These are phyloP conservation scores for Megalops atlanticus DNA, from an alignment of 2,113 vertebrate genomes.

Conservation along the genomic window DNA sequence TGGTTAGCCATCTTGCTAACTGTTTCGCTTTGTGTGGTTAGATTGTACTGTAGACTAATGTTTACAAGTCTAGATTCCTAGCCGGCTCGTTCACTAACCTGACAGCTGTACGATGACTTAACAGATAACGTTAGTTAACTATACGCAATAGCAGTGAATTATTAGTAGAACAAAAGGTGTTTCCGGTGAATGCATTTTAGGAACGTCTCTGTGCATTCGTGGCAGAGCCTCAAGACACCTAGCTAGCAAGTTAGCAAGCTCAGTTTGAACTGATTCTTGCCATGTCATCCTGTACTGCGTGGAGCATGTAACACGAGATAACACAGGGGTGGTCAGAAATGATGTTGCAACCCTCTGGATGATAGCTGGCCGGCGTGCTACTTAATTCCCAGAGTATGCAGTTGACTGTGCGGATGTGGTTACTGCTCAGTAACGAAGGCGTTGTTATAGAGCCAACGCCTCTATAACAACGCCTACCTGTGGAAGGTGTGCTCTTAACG, in stretches of 20 bases:
- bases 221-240: neutral
- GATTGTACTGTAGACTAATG: too few relatives aligned
- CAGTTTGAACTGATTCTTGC: neutral
- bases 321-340: neutral
- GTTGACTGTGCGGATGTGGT: neutral
- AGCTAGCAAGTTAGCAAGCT: neutral
- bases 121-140: too few relatives aligned
- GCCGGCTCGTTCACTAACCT: neutral
- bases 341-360: neutral
- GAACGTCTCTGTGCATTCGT: too few relatives aligned
- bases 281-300: neutral
- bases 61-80: too few relatives aligned
- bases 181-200: too few relatives aligned
- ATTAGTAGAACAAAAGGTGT: too few relatives aligned
- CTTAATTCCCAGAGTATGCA: neutral
- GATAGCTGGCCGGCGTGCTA: neutral
- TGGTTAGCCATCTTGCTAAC: too few relatives aligned
- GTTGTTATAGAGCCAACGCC: neutral
- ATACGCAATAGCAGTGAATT: too few relatives aligned
- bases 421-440: neutral
- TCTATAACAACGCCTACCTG: too few relatives aligned
- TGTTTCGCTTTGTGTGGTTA: too few relatives aligned
- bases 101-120: too few relatives aligned
- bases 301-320: neutral
- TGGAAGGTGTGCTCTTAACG: too few relatives aligned